Evolutionary conservation across 2,113 vertebrate genomes (phyloP), one percentile per base, ranked within the genome.

Genomic region (Lates calcarifer): DNA sequence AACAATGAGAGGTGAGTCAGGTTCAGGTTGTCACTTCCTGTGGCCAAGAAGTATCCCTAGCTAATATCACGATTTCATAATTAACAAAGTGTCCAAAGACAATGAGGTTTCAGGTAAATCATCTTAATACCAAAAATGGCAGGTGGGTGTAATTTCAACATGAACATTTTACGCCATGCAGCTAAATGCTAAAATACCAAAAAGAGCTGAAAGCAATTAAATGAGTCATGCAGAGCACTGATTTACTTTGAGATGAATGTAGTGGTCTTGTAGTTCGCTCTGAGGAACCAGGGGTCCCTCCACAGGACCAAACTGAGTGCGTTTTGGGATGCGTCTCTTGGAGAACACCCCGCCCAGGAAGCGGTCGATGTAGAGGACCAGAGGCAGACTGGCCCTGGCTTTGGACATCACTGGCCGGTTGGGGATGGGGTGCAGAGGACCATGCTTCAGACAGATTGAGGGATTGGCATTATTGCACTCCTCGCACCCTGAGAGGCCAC

Each of bases 271-370:
- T 35, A 99, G 95, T 22, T 98, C 95, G 0, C 91, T 95, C 65
- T 97, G 96, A 60, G 95, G 95, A 47, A 98, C 95, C 61, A 99
- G 92, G 0, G 96, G 97, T 20, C 96, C 98, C 90, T 99, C 98
- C 88, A 99, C 96, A 0, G 98, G 98, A 13, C 98, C 98, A 9
- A 99, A 99, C 93, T 99, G 98, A 0, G 98, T 99, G 49, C 98
- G 96, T 66, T 99, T 99, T 0, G 98, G 98, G 88, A 99, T 99
- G 3, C 97, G 96, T 35, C 97, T 93, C 89, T 99, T 99, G 87
- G 97, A 98, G 91, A 97, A 99, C 1, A 99, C 97, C 0, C 98
- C 98, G 0, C 97, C 97, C 20, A 98, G 84, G 89, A 98, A 99
- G 57, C 97, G 96, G 74, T 99, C 97, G 20, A 98, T 96, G 79